A percentile compares a stretch with the other conserved stretches of the same genome.
phyloP scores from a whole-genome alignment of 1,140 invertebrate genomes.

The Megathymus violae region DNA sequence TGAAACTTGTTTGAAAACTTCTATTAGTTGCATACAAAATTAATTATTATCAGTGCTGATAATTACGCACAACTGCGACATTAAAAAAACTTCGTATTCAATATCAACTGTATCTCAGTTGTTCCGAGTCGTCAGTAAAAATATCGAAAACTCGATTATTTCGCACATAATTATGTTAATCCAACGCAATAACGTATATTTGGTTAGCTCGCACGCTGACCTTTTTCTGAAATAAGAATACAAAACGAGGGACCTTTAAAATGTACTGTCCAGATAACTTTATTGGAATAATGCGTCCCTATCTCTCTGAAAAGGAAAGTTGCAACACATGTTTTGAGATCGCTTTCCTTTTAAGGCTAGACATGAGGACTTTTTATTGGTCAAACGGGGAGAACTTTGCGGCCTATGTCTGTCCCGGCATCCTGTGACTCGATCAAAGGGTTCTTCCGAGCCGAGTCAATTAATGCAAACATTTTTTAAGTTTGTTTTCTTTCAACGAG shows the following conservation, averaged over 20 bases:
- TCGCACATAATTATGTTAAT: no score
- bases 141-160: no score
- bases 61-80: no score
- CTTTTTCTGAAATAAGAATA: slow-evolving; percentile 35
- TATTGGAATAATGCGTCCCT: slow-evolving; percentile 69
- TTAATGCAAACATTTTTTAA: slow-evolving; percentile 35
- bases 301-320: slow-evolving; percentile 77
- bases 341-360: slow-evolving; percentile 66
- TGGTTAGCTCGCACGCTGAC: no score
- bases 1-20: no score
- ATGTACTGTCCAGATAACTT: slow-evolving; percentile 74
- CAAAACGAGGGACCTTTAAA: slow-evolving; percentile 64
- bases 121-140: no score
- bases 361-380: slow-evolving; percentile 63
- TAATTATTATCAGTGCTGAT: no score
- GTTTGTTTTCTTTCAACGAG: slow-evolving; percentile 21
- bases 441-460: slow-evolving; percentile 37
- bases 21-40: no score
- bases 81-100: no score
- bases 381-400: slow-evolving; percentile 55
- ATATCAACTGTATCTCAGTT: no score
- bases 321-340: slow-evolving; percentile 70
- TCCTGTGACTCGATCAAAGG: slow-evolving; percentile 55
- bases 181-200: no score
- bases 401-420: slow-evolving; percentile 15